Evolutionary conservation across 2,888 invertebrate genomes (phyloP).

Genomic region (Chironomus tentans): DNA sequence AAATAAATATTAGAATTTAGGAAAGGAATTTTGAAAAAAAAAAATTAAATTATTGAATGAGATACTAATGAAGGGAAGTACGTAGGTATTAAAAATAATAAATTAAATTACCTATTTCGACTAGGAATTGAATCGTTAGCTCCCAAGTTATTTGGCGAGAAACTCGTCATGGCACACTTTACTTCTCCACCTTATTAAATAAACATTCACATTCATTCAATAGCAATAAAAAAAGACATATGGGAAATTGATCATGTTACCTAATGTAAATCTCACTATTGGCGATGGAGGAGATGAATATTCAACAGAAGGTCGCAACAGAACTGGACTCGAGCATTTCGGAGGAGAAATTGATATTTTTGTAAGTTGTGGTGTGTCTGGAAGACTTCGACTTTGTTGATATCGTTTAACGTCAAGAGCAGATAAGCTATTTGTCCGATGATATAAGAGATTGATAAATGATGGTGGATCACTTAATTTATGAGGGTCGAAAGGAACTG

Average conservation of each 20-base stretch:
- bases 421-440: conserved; percentile 61
- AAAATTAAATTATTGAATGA: too few species aligned
- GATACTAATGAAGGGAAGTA: too few species aligned
- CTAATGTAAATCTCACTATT: conserved; percentile 30
- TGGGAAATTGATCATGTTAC: neutral
- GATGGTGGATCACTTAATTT: conserved; percentile 44
- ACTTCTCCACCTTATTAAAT: conserved; percentile 29
- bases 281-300: conserved; percentile 29
- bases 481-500: conserved; percentile 64
- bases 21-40: too few species aligned
- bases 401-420: conserved; percentile 52
- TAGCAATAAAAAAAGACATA: neutral
- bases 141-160: conserved; percentile 28
- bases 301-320: conserved; percentile 18
- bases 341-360: conserved; percentile 29
- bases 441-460: conserved; percentile 46
- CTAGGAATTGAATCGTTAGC: conserved; percentile 29
- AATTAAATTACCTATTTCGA: conserved; percentile 30
- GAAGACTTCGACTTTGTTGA: conserved; percentile 32
- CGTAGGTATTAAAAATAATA: neutral
- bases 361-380: conserved; percentile 31
- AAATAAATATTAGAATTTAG: too few species aligned
- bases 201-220: neutral
- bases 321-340: conserved; percentile 26
- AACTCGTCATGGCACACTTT: conserved; percentile 29